A percentile compares a stretch with the other conserved stretches of the same genome.
phyloP scores from a whole-genome alignment of 2,113 vertebrate genomes.

The Pogonocichla stellata region DNA sequence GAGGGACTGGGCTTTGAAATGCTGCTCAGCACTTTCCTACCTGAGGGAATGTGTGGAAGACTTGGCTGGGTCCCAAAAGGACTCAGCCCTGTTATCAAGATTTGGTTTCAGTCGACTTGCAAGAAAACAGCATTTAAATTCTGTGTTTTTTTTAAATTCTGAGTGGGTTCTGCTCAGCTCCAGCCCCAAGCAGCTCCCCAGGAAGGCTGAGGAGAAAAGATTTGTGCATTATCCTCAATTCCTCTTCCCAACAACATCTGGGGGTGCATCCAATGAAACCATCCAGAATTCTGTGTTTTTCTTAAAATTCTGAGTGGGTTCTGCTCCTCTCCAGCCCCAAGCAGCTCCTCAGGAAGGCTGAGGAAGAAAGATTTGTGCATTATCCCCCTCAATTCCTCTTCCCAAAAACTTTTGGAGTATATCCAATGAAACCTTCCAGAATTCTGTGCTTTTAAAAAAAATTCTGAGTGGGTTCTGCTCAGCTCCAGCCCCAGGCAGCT shows the following conservation, averaged over 20 bases:
- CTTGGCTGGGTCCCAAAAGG: background rate
- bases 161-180: background rate
- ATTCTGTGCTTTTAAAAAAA: too few species aligned
- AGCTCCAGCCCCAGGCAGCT: background rate
- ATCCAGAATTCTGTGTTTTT: background rate
- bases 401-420: background rate
- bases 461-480: background rate
- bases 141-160: background rate
- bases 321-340: background rate
- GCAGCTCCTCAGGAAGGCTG: background rate
- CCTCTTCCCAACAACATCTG: background rate
- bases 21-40: conserved; percentile 43
- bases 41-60: conserved; percentile 31
- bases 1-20: conserved; percentile 22
- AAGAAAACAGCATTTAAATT: background rate
- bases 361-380: background rate
- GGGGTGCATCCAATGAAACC: background rate
- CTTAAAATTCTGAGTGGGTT: background rate
- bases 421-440: background rate
- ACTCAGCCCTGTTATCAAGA: conserved; percentile 49
- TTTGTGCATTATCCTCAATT: background rate
- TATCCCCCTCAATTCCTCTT: background rate
- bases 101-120: conserved; percentile 43
- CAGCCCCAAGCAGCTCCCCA: background rate
- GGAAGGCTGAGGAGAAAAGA: background rate